phyloP scores from a whole-genome alignment of 2,797 vertebrate genomes.

The Heterohyrax brucei region DNA sequence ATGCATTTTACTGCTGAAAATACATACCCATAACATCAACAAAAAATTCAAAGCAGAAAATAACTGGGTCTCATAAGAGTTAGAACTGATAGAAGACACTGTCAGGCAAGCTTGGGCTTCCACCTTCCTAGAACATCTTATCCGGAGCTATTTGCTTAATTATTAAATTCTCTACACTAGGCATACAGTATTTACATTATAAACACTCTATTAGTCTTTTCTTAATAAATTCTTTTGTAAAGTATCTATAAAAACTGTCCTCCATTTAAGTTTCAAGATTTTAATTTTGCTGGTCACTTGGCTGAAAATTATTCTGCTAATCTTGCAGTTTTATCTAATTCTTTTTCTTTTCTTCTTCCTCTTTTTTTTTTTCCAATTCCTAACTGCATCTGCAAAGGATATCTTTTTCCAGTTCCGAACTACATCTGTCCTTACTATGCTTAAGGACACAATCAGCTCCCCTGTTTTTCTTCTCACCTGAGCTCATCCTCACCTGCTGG shows the following conservation, averaged over 20 bases:
- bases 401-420: neutral
- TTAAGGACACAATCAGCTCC: neutral
- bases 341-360: neutral
- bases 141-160: neutral
- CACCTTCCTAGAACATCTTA: neutral
- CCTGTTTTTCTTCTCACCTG: neutral
- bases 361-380: neutral
- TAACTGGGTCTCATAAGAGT: too few species aligned
- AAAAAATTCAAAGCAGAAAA: too few species aligned
- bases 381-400: neutral
- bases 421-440: neutral
- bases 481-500: neutral
- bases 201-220: neutral
- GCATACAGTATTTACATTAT: neutral
- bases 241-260: neutral
- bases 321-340: constrained; percentile 59
- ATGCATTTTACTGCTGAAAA: too few species aligned
- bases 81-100: neutral
- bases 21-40: too few species aligned
- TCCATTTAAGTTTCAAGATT: constrained; percentile 47
- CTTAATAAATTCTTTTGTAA: neutral
- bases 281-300: constrained; percentile 59
- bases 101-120: neutral
- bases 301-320: constrained; percentile 45
- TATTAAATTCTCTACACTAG: neutral